Evolutionary conservation across 2,888 invertebrate species (phyloP).

Genomic region (Diplazon laetatorius): DNA sequence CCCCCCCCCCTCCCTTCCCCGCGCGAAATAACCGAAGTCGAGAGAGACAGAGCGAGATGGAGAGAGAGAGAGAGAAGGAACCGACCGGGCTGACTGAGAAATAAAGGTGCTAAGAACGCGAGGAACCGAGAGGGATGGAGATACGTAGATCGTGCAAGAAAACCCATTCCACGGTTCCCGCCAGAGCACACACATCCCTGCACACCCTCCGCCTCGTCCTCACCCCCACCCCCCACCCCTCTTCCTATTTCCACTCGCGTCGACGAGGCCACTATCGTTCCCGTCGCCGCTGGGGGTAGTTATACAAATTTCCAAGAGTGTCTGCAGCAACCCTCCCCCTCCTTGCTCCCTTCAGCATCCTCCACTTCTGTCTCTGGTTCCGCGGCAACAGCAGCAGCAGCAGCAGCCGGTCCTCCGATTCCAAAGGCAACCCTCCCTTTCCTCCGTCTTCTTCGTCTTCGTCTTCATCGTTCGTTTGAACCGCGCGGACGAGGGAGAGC

Average conservation of each 20-base stretch:
- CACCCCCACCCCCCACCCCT: conserved; percentile 49
- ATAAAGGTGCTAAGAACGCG: conserved; percentile 58
- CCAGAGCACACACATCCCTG: conserved; percentile 55
- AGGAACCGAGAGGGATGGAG: conserved; percentile 22
- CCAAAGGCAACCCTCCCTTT: conserved; percentile 49
- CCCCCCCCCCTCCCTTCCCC: conserved; percentile 51
- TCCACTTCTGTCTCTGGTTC: conserved; percentile 53
- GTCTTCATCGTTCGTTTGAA: conserved; percentile 58
- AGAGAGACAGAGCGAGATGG: conserved; percentile 1
- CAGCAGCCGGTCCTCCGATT: conserved; percentile 33
- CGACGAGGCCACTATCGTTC: conserved; percentile 41
- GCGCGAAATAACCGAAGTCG: conserved; percentile 33
- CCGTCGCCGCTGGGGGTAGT: conserved; percentile 80
- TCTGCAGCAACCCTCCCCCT: conserved; percentile 74
- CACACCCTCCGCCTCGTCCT: conserved; percentile 49
- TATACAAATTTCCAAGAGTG: conserved; percentile 82
- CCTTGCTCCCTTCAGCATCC: too few relatives aligned
- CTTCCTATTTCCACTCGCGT: conserved; percentile 54
- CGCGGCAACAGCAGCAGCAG: conserved; percentile 28
- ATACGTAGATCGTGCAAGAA: conserved; percentile 44
- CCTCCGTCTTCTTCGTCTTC: conserved; percentile 54
- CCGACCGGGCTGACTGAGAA: conserved; percentile 55
- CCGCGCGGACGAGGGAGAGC: conserved; percentile 35
- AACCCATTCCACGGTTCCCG: conserved; percentile 47
- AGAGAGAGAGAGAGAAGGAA: conserved; percentile 8